Evolutionary conservation across 2,888 invertebrate species (phyloP).

Genomic region (Eucera pruinosa): DNA sequence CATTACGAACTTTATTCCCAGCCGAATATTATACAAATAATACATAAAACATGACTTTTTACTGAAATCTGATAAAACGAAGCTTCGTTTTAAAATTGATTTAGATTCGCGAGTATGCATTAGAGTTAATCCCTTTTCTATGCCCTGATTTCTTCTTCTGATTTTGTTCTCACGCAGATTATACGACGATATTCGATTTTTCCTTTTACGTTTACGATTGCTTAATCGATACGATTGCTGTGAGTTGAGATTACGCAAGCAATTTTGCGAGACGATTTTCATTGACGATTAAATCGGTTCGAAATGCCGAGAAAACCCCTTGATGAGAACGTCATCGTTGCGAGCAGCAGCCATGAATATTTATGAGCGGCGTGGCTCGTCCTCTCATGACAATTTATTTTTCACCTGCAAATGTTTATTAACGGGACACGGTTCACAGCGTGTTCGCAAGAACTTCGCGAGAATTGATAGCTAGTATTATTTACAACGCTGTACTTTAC

Average conservation of each 20-base stretch:
- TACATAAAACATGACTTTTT: too few species aligned
- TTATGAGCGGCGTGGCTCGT: conserved; percentile 17
- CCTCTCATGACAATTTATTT: conserved; percentile 16
- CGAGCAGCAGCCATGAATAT: conserved; percentile 24
- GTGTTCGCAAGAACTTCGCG: conserved; percentile 2
- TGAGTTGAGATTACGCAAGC: neutral
- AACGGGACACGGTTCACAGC: conserved; percentile 24
- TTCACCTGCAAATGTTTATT: conserved; percentile 36
- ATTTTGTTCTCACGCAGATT: neutral
- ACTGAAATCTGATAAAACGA: too few species aligned
- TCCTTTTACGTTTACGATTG: conserved; percentile 7
- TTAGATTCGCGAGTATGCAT: too few species aligned
- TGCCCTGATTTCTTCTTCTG: neutral
- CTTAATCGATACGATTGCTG: neutral
- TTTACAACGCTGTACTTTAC: neutral
- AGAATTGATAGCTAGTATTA: conserved; percentile 25
- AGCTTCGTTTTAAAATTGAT: too few species aligned
- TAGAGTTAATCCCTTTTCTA: too few species aligned
- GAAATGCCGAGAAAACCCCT: conserved; percentile 7
- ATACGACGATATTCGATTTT: neutral
- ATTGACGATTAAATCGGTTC: conserved; percentile 21
- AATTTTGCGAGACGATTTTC: conserved; percentile 21
- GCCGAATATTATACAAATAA: too few species aligned
- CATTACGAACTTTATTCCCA: too few species aligned
- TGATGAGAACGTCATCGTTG: conserved; percentile 3